A percentile compares a stretch with the other conserved stretches of the same genome.
Conservation (phyloP, 2,888 invertebrate species). For the Nomada ferruginata region DNA sequence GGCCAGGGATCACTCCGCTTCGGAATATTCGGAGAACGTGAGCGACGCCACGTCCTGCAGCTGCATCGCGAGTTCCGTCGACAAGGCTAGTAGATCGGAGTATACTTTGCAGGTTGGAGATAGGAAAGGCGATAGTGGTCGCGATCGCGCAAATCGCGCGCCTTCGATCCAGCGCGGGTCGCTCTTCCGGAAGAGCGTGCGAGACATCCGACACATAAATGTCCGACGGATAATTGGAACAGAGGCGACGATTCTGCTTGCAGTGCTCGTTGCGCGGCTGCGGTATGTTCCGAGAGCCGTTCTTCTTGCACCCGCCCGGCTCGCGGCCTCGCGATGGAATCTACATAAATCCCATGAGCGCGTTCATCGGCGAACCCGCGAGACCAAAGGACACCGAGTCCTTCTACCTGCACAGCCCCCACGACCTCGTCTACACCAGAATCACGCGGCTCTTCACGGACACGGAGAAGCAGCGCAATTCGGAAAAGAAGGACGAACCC, state of each 20-base stretch:
- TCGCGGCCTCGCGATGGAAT: slow-evolving; percentile 90
- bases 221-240: slow-evolving; percentile 33
- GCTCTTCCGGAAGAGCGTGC: slow-evolving; percentile 20
- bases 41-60: slow-evolving; percentile 81
- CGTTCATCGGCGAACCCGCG: slow-evolving; percentile 78
- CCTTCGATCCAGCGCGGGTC: slow-evolving; percentile 18
- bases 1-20: slow-evolving; percentile 80
- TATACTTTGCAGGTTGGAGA: neutral
- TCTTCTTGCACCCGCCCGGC: slow-evolving; percentile 82
- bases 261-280: slow-evolving; percentile 81
- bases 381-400: slow-evolving; percentile 85
- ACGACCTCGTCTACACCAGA: slow-evolving; percentile 92
- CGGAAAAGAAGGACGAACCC: slow-evolving; percentile 81
- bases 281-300: slow-evolving; percentile 83
- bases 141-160: neutral
- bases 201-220: too few species aligned
- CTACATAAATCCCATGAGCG: slow-evolving; percentile 93
- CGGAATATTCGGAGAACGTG: slow-evolving; percentile 80
- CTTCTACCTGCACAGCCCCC: slow-evolving; percentile 94
- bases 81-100: slow-evolving; percentile 75
- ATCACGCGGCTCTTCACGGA: slow-evolving; percentile 92
- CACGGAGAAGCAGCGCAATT: slow-evolving; percentile 70
- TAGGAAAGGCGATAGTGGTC: neutral
- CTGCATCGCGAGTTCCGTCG: slow-evolving; percentile 78
- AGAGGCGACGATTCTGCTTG: slow-evolving; percentile 31